Evolutionary conservation across 2,888 invertebrate genomes (phyloP).

Genomic region (Oxytorus armatus): DNA sequence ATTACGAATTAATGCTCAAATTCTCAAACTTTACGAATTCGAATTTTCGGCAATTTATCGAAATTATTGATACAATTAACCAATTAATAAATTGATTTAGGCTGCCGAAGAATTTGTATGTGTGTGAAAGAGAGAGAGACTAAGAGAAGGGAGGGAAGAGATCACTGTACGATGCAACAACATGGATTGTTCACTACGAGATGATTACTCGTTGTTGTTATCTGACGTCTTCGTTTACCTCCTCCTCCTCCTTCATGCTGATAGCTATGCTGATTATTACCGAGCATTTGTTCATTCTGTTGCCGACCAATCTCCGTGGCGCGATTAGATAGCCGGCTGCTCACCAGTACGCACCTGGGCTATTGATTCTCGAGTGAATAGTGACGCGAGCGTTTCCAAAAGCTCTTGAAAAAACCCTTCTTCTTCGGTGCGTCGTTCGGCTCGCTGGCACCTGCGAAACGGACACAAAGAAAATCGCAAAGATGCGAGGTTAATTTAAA

Average conservation of each 20-base stretch:
- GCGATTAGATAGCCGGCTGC: constrained; percentile 72
- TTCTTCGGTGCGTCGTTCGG: constrained; percentile 90
- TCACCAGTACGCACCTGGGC: constrained; percentile 84
- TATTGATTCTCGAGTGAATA: constrained; percentile 95
- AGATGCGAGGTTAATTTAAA: constrained; percentile 21
- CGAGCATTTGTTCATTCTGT: constrained; percentile 67
- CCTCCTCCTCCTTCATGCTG: constrained; percentile 38
- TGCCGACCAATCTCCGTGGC: constrained; percentile 62
- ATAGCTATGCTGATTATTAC: constrained; percentile 70
- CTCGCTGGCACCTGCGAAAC: constrained; percentile 87
- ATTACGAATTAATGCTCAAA: background rate
- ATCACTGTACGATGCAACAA: constrained; percentile 83
- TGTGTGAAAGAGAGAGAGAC: constrained; percentile 11
- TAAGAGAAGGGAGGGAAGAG: background rate
- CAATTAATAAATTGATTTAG: constrained; percentile 7
- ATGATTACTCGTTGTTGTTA: constrained; percentile 71
- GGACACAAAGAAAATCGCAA: constrained; percentile 70
- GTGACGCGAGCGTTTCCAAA: constrained; percentile 95
- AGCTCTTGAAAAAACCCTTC: constrained; percentile 94
- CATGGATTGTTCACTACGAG: constrained; percentile 79
- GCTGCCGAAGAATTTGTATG: background rate
- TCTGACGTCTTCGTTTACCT: constrained; percentile 63
- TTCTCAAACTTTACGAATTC: background rate
- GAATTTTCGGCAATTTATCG: background rate
- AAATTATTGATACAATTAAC: background rate